These are phyloP conservation scores for Chrysogorgia sp. DNA, from an alignment of 92 coral and sea anemone genomes.

Conservation along the genomic window DNA sequence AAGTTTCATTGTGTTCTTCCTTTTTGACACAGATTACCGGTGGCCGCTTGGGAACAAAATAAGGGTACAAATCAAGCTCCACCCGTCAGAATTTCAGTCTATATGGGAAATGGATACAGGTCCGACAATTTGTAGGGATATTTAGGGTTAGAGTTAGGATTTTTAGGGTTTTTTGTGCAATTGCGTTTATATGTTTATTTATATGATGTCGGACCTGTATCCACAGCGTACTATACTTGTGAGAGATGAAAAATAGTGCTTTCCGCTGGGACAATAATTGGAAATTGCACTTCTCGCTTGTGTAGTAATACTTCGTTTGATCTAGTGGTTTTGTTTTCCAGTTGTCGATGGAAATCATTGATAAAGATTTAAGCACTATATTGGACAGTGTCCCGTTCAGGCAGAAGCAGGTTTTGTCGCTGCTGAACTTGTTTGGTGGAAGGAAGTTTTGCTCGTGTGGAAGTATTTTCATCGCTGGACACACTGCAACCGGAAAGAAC, in stretches of 20 bases:
- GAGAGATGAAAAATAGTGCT: too few relatives aligned
- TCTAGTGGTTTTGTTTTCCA: neutral
- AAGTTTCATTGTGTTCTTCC: conserved; percentile 2
- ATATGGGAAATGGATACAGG: too few relatives aligned
- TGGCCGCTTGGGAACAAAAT: neutral
- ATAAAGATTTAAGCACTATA: neutral
- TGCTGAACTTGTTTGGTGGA: conserved; percentile 73
- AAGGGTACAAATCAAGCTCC: too few relatives aligned
- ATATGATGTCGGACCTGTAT: too few relatives aligned
- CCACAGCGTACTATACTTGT: too few relatives aligned
- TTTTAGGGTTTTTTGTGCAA: too few relatives aligned
- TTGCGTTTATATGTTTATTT: too few relatives aligned
- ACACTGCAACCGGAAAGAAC: conserved; percentile 86
- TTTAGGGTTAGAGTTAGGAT: too few relatives aligned
- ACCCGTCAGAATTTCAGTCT: too few relatives aligned
- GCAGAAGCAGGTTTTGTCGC: conserved; percentile 61
- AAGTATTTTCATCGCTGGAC: conserved; percentile 78
- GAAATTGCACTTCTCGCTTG: too few relatives aligned
- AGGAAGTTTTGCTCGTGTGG: conserved; percentile 60
- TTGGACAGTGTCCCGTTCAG: conserved; percentile 60
- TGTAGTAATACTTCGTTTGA: neutral
- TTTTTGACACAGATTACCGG: neutral
- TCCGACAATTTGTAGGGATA: too few relatives aligned
- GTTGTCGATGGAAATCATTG: conserved; percentile 1
- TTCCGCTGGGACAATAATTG: too few relatives aligned